Conservation (phyloP, 2,888 invertebrate genomes). For the Horisme vitalbata region DNA sequence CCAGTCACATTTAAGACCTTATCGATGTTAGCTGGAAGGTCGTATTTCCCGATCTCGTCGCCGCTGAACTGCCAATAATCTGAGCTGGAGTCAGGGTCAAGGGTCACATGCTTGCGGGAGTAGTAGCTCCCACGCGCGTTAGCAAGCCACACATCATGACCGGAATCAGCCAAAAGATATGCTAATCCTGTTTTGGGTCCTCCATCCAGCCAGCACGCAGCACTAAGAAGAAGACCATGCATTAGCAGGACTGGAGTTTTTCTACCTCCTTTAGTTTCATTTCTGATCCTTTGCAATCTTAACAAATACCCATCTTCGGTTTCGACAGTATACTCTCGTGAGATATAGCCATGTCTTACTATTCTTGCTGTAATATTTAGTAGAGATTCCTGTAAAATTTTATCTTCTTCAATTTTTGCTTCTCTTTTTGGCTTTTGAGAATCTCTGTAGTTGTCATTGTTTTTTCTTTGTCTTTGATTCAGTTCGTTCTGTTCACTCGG, state of each 20-base stretch:
- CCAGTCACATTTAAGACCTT: constrained; percentile 52
- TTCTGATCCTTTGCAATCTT: constrained; percentile 50
- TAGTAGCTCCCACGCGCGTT: constrained; percentile 50
- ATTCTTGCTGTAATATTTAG: constrained; percentile 26
- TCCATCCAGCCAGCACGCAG: constrained; percentile 57
- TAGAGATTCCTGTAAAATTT: not conserved
- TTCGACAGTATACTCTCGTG: constrained; percentile 51
- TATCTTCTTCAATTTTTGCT: not conserved
- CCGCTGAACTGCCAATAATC: constrained; percentile 86
- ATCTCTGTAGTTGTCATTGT: not conserved
- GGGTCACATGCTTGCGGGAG: constrained; percentile 69
- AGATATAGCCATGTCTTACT: constrained; percentile 44
- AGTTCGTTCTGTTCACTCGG: not conserved
- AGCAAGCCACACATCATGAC: constrained; percentile 39
- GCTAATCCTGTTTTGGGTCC: constrained; percentile 49
- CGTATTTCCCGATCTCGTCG: constrained; percentile 89
- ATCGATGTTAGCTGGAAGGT: constrained; percentile 86
- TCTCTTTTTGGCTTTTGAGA: not conserved
- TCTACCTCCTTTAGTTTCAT: constrained; percentile 19
- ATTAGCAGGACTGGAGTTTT: constrained; percentile 62
- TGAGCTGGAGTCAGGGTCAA: constrained; percentile 53
- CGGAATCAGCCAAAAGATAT: constrained; percentile 40
- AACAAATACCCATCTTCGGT: constrained; percentile 64
- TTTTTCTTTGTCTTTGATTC: not conserved
- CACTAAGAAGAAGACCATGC: constrained; percentile 61